Conservation (phyloP, 2,113 vertebrate species). For the Lepus americanus region DNA sequence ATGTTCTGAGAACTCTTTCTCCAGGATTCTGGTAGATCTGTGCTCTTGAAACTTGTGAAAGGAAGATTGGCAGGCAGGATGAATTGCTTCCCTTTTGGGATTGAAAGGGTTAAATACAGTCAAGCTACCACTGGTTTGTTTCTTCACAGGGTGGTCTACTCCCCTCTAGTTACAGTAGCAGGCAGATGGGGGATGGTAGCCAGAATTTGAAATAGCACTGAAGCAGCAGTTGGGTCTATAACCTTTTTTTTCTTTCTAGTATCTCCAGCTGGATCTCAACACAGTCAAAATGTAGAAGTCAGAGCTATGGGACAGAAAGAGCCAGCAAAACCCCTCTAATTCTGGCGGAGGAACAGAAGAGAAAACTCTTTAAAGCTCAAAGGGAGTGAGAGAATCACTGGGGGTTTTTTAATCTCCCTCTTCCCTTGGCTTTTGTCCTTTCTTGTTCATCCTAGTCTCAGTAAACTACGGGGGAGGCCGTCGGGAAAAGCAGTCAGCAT, state of each 20-base stretch:
- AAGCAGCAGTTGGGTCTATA: background rate
- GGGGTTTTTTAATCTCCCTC: too few species aligned
- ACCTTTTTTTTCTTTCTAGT: background rate
- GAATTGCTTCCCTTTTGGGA: background rate
- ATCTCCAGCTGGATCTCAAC: slow-evolving; percentile 3
- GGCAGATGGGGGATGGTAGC: background rate
- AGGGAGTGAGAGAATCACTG: background rate
- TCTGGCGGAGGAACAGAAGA: background rate
- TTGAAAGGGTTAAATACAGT: background rate
- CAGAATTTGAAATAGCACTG: background rate
- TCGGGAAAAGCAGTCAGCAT: background rate
- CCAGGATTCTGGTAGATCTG: background rate
- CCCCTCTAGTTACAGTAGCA: background rate
- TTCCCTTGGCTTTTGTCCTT: background rate
- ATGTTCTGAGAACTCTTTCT: background rate
- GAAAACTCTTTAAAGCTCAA: background rate
- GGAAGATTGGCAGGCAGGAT: background rate
- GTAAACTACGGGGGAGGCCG: background rate
- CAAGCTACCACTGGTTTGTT: background rate
- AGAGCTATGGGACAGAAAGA: background rate
- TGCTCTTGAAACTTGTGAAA: background rate
- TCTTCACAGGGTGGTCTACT: background rate
- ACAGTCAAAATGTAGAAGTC: background rate
- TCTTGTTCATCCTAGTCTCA: background rate
- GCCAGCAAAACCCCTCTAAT: background rate